These are phyloP conservation scores for Hypena proboscidalis DNA, from an alignment of 2,888 invertebrate species.

Conservation along the genomic window DNA sequence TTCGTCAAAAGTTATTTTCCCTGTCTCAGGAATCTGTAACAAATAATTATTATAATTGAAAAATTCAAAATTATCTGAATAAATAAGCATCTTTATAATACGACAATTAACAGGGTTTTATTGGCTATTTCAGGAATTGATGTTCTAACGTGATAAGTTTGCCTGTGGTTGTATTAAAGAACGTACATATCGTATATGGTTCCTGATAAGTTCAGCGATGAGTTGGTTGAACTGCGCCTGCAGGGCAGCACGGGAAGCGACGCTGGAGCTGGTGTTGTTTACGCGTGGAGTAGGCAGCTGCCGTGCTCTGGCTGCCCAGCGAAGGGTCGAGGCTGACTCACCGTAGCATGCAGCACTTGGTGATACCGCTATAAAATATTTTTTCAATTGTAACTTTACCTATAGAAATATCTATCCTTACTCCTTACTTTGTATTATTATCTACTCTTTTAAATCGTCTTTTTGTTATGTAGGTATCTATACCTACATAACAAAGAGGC, in stretches of 20 bases:
- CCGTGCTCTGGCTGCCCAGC: conserved; percentile 92
- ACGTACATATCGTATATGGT: conserved; percentile 70
- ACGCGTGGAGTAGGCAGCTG: conserved; percentile 79
- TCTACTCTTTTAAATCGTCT: no score
- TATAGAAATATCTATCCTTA: no score
- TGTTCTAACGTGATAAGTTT: not conserved
- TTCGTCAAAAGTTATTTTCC: conserved; percentile 64
- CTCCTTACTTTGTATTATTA: no score
- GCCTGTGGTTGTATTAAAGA: not conserved
- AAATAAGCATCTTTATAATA: no score
- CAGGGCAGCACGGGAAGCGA: conserved; percentile 51
- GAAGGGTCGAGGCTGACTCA: conserved; percentile 92
- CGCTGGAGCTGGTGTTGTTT: conserved; percentile 27
- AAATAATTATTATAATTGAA: no score
- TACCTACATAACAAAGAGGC: no score
- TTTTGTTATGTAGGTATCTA: no score
- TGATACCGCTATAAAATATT: conserved; percentile 87
- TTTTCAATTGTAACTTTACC: no score
- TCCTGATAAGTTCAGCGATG: conserved; percentile 63
- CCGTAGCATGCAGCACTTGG: conserved; percentile 91
- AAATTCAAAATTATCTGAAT: no score
- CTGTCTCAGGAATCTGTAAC: conserved; percentile 67
- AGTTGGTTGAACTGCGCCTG: conserved; percentile 75
- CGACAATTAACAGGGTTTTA: no score
- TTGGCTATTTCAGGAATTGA: no score